These are phyloP conservation scores for Ginglymostoma cirratum DNA, from an alignment of 2,113 vertebrate genomes.

Conservation along the genomic window DNA sequence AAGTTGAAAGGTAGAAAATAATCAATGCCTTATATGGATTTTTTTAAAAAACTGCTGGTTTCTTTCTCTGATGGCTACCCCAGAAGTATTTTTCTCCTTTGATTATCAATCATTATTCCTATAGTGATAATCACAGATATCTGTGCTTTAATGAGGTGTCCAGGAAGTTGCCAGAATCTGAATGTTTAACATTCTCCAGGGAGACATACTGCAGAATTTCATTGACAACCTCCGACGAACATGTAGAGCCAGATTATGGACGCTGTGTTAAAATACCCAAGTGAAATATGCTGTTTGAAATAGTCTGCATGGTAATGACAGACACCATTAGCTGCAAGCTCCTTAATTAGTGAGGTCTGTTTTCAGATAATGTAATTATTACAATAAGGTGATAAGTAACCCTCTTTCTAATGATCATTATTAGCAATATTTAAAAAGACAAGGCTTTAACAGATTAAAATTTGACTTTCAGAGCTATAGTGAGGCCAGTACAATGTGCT, in stretches of 20 bases:
- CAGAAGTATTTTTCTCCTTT: conserved; percentile 1
- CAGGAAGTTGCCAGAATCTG: conserved; percentile 27
- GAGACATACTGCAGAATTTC: conserved; percentile 2
- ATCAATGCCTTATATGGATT: neutral
- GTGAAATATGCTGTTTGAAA: conserved; percentile 34
- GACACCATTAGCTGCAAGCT: conserved; percentile 36
- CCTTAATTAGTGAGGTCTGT: conserved; percentile 34
- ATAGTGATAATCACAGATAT: conserved; percentile 1
- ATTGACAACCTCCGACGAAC: conserved; percentile 25
- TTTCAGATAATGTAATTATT: conserved; percentile 35
- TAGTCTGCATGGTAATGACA: conserved; percentile 7
- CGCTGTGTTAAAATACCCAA: neutral
- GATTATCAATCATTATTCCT: conserved; percentile 27
- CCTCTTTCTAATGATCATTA: conserved; percentile 32
- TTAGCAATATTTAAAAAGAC: conserved; percentile 25
- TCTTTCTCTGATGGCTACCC: neutral
- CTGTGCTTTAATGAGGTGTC: conserved; percentile 22
- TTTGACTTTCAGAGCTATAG: neutral
- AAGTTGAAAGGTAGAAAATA: neutral
- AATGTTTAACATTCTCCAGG: conserved; percentile 25
- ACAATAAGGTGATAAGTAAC: conserved; percentile 32
- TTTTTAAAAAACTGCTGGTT: neutral
- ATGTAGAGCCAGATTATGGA: neutral
- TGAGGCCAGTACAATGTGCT: neutral
- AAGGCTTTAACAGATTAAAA: conserved; percentile 27